Evolutionary conservation across 2,113 vertebrate species (phyloP).

Genomic region (Gulo gulo): DNA sequence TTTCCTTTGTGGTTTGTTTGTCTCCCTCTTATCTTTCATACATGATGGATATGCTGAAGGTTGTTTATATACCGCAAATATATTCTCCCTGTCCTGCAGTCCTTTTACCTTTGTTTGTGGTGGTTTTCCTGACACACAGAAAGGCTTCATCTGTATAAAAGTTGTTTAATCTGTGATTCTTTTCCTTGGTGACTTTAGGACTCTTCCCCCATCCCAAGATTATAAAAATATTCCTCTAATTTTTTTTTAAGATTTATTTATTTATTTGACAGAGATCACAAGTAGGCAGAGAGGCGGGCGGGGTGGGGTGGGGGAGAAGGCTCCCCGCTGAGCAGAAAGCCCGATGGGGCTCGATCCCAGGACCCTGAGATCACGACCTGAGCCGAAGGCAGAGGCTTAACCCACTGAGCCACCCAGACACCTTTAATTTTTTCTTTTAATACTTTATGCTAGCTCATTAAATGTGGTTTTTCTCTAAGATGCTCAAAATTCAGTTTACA

Average conservation of each 20-base stretch:
- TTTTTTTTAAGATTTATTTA: neutral
- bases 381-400: too few relatives aligned
- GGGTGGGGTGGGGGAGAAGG: too few relatives aligned
- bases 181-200: neutral
- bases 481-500: conserved; percentile 6
- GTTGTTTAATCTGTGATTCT: neutral
- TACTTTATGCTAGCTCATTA: neutral
- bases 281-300: too few relatives aligned
- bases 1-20: neutral
- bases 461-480: neutral
- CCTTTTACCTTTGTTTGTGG: neutral
- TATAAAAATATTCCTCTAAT: neutral
- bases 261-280: too few relatives aligned
- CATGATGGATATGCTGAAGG: neutral
- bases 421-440: neutral
- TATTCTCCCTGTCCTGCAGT: neutral
- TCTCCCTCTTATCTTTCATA: neutral
- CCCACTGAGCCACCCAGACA: too few relatives aligned
- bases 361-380: too few relatives aligned
- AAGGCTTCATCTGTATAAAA: neutral
- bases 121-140: neutral
- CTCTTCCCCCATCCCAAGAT: neutral
- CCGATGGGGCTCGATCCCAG: too few relatives aligned
- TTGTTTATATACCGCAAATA: neutral
- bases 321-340: too few relatives aligned